Evolutionary conservation across 1,140 invertebrate species (phyloP).

Genomic region (Oncopodura yosiiana): DNA sequence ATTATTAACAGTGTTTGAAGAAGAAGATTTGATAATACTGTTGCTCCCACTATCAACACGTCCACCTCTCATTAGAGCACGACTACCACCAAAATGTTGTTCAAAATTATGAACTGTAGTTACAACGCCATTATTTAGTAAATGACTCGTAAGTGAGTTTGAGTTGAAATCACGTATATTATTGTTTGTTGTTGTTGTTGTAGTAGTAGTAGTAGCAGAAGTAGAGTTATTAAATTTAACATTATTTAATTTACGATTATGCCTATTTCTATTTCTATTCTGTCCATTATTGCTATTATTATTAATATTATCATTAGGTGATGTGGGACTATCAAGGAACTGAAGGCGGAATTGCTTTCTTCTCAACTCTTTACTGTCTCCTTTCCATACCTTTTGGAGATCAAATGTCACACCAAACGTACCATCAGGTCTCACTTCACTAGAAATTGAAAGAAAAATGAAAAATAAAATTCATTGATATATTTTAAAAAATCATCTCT

Average conservation of each 20-base stretch:
- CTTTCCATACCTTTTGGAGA: conserved; percentile 31
- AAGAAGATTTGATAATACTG: conserved; percentile 1
- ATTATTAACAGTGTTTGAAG: conserved; percentile 9
- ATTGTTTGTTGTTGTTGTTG: no score
- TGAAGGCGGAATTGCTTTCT: conserved; percentile 36
- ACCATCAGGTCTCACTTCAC: conserved; percentile 32
- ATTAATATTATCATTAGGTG: not conserved
- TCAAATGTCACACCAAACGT: conserved; percentile 36
- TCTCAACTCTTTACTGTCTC: conserved; percentile 27
- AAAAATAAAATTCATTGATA: no score
- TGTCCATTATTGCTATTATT: not conserved
- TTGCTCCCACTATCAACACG: not conserved
- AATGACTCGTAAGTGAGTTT: no score
- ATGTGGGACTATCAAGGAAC: conserved; percentile 33
- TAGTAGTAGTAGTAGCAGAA: no score
- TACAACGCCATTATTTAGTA: no score
- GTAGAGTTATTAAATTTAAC: not conserved
- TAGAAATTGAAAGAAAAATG: no score
- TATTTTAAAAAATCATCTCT: no score
- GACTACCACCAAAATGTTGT: no score
- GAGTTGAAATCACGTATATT: no score
- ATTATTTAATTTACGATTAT: not conserved
- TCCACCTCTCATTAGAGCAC: not conserved
- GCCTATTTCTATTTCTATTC: not conserved
- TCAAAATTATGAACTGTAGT: no score